These are phyloP conservation scores for Halesus radiatus DNA, from an alignment of 1,140 invertebrate species.

Conservation along the genomic window DNA sequence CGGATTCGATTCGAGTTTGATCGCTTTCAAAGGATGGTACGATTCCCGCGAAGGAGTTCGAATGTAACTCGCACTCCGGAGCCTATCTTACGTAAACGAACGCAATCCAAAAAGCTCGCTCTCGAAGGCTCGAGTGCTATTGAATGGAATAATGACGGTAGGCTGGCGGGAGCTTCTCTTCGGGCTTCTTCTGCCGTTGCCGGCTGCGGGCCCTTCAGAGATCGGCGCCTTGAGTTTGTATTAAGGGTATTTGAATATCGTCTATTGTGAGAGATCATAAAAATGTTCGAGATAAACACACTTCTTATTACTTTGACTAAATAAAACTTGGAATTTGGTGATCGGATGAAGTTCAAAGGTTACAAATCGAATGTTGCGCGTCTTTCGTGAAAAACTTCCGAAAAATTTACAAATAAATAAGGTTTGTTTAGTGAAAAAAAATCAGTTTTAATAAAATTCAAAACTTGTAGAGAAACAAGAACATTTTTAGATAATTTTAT, in stretches of 20 bases:
- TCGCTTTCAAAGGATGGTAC: constrained; percentile 33
- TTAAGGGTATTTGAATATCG: constrained; percentile 15
- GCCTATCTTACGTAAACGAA: constrained; percentile 33
- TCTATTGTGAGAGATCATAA: constrained; percentile 24
- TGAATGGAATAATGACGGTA: constrained; percentile 48
- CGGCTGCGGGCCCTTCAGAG: background rate
- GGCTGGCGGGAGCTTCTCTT: background rate
- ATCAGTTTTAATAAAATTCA: too few species aligned
- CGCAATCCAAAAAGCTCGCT: constrained; percentile 42
- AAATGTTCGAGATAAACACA: constrained; percentile 11
- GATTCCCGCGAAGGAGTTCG: background rate
- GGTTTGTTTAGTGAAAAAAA: too few species aligned
- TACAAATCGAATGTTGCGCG: too few species aligned
- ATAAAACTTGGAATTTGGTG: background rate
- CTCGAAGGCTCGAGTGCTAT: constrained; percentile 47
- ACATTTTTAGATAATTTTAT: too few species aligned
- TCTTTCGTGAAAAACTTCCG: too few species aligned
- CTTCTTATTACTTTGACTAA: background rate
- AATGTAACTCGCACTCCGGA: constrained; percentile 32
- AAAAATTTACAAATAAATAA: too few species aligned
- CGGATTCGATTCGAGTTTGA: constrained; percentile 36
- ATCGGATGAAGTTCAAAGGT: too few species aligned
- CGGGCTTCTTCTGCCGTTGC: background rate
- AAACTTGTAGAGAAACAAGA: too few species aligned
- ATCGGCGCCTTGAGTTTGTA: constrained; percentile 8